These are phyloP conservation scores for Apaloderma vittatum DNA, from an alignment of 2,113 vertebrate species.

Conservation along the genomic window DNA sequence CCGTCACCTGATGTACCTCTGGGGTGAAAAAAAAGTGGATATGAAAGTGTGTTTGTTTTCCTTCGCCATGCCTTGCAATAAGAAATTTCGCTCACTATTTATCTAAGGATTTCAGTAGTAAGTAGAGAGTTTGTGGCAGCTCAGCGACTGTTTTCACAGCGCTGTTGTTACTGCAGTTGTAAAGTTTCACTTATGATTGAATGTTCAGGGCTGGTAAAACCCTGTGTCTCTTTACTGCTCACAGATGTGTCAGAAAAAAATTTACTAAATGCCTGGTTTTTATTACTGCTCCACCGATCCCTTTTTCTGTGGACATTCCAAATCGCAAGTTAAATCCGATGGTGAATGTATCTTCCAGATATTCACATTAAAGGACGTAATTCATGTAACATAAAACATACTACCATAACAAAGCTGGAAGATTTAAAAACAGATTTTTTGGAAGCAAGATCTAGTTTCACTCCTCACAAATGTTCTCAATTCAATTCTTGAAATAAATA, in stretches of 20 bases:
- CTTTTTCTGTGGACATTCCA: conserved; percentile 62
- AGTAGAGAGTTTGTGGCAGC: conserved; percentile 72
- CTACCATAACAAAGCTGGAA: conserved; percentile 57
- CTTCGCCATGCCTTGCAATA: conserved; percentile 68
- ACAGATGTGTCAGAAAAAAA: conserved; percentile 75
- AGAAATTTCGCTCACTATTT: conserved; percentile 77
- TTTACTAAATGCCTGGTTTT: conserved; percentile 65
- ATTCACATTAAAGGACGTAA: conserved; percentile 58
- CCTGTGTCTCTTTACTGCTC: conserved; percentile 67
- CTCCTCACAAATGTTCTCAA: conserved; percentile 27
- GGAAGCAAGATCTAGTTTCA: conserved; percentile 47
- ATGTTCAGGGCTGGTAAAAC: conserved; percentile 60
- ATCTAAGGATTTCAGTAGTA: conserved; percentile 75
- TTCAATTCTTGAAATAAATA: conserved; percentile 26
- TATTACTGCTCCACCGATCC: conserved; percentile 58
- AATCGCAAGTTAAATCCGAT: conserved; percentile 34
- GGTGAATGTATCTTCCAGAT: conserved; percentile 71
- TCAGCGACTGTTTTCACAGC: conserved; percentile 71
- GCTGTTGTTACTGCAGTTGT: conserved; percentile 68
- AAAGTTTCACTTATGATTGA: conserved; percentile 69
- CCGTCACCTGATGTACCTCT: conserved; percentile 39
- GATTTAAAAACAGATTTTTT: conserved; percentile 36
- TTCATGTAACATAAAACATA: conserved; percentile 64
- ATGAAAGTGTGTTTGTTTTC: conserved; percentile 74
- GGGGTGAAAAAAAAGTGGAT: conserved; percentile 47